Evolutionary conservation across 2,888 invertebrate genomes (phyloP).

Genomic region (Barypeithes pellucidus): DNA sequence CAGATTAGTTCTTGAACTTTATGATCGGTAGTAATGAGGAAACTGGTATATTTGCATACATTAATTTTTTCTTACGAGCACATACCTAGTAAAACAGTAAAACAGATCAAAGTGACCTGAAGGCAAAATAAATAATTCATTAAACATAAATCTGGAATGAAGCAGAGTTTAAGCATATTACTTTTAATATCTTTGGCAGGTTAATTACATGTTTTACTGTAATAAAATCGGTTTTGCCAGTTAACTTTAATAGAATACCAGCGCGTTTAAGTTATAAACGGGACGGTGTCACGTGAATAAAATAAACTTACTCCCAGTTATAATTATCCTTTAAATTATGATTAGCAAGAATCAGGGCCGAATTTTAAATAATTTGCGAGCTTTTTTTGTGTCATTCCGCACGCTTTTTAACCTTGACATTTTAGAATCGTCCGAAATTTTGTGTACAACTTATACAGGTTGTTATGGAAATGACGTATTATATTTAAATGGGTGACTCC

Average conservation of each 20-base stretch:
- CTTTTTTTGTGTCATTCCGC: too few species aligned
- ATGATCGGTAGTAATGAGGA: conserved; percentile 20
- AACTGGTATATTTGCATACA: conserved; percentile 56
- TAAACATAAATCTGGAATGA: conserved; percentile 49
- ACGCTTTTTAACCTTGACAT: too few species aligned
- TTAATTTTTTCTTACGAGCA: conserved; percentile 41
- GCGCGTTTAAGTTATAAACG: conserved; percentile 42
- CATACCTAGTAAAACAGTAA: conserved; percentile 9
- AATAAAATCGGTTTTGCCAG: conserved; percentile 53
- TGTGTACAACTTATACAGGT: too few species aligned
- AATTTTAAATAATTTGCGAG: conserved; percentile 8
- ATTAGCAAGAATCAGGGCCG: conserved; percentile 28
- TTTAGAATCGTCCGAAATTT: too few species aligned
- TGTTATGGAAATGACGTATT: too few species aligned
- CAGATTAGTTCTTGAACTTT: conserved; percentile 13
- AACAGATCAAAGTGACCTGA: conserved; percentile 23
- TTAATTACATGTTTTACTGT: conserved; percentile 53
- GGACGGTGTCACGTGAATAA: conserved; percentile 44
- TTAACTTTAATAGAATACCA: conserved; percentile 48
- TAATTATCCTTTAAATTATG: conserved; percentile 30
- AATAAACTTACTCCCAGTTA: conserved; percentile 41
- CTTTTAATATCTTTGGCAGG: conserved; percentile 52
- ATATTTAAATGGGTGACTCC: too few species aligned
- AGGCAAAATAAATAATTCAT: conserved; percentile 44
- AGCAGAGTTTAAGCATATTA: conserved; percentile 52